A percentile compares a stretch with the other conserved stretches of the same genome.
Conservation (phyloP, 2,888 invertebrate genomes). For the Eupithecia dodoneata region DNA sequence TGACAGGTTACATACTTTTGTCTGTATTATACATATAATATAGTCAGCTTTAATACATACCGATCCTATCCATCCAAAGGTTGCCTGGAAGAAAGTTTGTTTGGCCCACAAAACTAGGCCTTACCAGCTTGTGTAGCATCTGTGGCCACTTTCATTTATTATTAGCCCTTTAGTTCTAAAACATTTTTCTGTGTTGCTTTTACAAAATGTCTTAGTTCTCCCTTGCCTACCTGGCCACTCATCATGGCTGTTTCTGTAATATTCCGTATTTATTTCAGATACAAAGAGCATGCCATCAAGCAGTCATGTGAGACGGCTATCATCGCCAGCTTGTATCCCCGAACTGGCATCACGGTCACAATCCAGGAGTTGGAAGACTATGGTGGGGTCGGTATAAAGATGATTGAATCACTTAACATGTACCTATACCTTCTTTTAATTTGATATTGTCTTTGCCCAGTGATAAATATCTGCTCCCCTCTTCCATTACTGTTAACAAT, state of each 20-base stretch:
- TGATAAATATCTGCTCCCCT: not conserved
- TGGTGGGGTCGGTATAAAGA: conserved; percentile 86
- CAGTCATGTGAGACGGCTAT: conserved; percentile 91
- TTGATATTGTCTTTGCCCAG: not conserved
- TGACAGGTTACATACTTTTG: conserved; percentile 58
- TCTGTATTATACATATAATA: not conserved
- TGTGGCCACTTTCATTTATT: too few species aligned
- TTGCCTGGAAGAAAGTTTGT: too few species aligned
- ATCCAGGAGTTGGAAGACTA: conserved; percentile 94
- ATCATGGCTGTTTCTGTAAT: not conserved
- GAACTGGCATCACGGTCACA: conserved; percentile 90
- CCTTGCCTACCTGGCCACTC: not conserved
- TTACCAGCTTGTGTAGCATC: too few species aligned
- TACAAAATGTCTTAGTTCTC: not conserved
- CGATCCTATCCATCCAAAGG: too few species aligned
- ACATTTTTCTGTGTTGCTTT: not conserved
- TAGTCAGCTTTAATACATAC: too few species aligned
- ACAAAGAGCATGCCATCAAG: conserved; percentile 89
- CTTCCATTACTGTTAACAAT: not conserved
- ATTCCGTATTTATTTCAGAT: conserved; percentile 68
- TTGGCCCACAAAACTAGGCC: too few species aligned
- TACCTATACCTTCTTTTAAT: not conserved
- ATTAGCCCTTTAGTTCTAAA: too few species aligned
- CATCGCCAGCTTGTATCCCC: conserved; percentile 89
- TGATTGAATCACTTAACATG: not conserved